Conservation (phyloP, 2,888 invertebrate species). For the Parochlus steinenii region DNA sequence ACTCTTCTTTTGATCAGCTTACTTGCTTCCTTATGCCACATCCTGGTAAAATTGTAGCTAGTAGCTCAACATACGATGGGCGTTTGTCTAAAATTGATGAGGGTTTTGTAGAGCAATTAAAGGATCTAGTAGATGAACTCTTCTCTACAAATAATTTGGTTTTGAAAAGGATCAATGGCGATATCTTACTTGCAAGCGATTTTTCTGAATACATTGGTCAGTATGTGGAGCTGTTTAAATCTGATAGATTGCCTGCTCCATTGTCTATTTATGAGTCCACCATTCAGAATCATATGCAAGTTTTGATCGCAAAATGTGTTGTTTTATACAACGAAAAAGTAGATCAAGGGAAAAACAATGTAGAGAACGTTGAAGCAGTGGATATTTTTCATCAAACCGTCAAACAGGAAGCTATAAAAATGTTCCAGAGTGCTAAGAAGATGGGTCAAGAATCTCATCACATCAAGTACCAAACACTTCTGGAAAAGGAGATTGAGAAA, state of each 20-base stretch:
- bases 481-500: slow-evolving; percentile 1
- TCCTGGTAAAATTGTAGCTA: slow-evolving; percentile 7
- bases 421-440: slow-evolving; percentile 5
- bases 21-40: slow-evolving; percentile 9
- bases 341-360: not conserved
- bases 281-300: slow-evolving; percentile 7
- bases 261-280: slow-evolving; percentile 11
- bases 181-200: slow-evolving; percentile 2
- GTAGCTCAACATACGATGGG: slow-evolving; percentile 7
- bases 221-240: slow-evolving; percentile 11
- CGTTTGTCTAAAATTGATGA: slow-evolving; percentile 11
- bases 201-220: slow-evolving; percentile 6
- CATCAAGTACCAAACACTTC: not conserved
- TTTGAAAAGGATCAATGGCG: slow-evolving; percentile 5
- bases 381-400: not conserved
- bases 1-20: slow-evolving; percentile 5
- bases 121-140: slow-evolving; percentile 4
- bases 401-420: not conserved
- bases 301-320: slow-evolving; percentile 6
- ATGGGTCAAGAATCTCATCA: slow-evolving; percentile 1
- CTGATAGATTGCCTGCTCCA: slow-evolving; percentile 8
- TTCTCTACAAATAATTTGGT: slow-evolving; percentile 8
- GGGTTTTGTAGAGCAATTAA: slow-evolving; percentile 9
- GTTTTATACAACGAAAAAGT: slow-evolving; percentile 4
- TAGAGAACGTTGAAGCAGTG: not conserved